Percentiles rank a stretch among this genome's conserved stretches.
phyloP scores from a whole-genome alignment of 1,140 invertebrate species.

The Lordiphosa clarofinis region DNA sequence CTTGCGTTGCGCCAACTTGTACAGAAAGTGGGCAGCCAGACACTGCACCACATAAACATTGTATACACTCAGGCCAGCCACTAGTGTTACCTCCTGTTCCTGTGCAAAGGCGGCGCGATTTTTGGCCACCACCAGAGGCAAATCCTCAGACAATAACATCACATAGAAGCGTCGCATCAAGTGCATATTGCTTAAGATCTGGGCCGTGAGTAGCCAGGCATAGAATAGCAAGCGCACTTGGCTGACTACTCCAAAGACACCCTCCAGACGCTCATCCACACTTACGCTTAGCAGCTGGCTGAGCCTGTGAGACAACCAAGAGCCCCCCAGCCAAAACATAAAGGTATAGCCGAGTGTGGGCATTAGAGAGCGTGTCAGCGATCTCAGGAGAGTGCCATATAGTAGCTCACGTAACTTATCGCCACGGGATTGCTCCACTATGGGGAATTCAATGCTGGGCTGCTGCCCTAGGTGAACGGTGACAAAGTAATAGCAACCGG shows the following conservation, averaged over 20 bases:
- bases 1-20: constrained; percentile 64
- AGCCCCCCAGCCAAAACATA: constrained; percentile 46
- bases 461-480: constrained; percentile 81
- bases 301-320: constrained; percentile 27
- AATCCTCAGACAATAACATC: constrained; percentile 85
- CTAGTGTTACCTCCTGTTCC: constrained; percentile 76
- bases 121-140: constrained; percentile 82
- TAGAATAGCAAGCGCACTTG: constrained; percentile 82
- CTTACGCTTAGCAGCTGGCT: constrained; percentile 43
- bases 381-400: constrained; percentile 81
- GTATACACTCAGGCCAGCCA: constrained; percentile 81
- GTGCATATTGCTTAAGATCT: constrained; percentile 85
- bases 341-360: constrained; percentile 82
- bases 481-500: constrained; percentile 85
- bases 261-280: constrained; percentile 47
- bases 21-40: constrained; percentile 86
- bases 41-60: constrained; percentile 85
- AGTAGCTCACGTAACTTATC: constrained; percentile 83
- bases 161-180: constrained; percentile 86
- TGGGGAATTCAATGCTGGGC: constrained; percentile 83
- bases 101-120: constrained; percentile 22
- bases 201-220: constrained; percentile 84
- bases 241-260: constrained; percentile 42
- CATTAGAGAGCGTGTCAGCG: constrained; percentile 82
- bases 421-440: constrained; percentile 85